Percentiles rank a stretch among this genome's conserved stretches.
Conservation (phyloP, 2,113 vertebrate genomes). For the Strix uralensis region DNA sequence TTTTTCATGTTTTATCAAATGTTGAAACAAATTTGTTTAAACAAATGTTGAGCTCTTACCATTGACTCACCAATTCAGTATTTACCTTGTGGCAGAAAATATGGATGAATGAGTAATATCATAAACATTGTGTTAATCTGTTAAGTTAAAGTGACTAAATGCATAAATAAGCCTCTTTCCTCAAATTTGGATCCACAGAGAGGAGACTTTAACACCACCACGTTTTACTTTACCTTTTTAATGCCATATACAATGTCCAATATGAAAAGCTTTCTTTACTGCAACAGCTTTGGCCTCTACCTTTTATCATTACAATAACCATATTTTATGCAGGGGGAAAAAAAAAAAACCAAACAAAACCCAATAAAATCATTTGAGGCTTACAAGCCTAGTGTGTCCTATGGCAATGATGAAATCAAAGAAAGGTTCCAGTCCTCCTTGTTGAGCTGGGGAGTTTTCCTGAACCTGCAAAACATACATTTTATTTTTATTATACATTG, state of each 20-base stretch:
- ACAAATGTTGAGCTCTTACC: not conserved
- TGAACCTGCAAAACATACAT: constrained; percentile 79
- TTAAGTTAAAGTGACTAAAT: not conserved
- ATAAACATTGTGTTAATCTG: not conserved
- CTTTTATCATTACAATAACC: not conserved
- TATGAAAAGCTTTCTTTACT: not conserved
- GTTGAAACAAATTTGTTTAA: not conserved
- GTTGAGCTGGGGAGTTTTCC: constrained; percentile 90
- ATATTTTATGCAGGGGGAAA: not conserved
- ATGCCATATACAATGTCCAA: not conserved
- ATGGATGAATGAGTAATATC: not conserved
- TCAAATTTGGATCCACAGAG: not conserved
- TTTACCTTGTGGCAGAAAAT: not conserved
- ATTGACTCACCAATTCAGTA: not conserved
- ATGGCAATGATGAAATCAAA: constrained; percentile 96
- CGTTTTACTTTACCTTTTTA: not conserved
- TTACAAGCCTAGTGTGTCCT: constrained; percentile 87
- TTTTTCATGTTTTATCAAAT: not conserved
- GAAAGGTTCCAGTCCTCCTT: constrained; percentile 89
- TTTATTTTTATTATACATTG: not conserved
- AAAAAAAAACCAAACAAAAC: not conserved
- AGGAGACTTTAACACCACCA: not conserved
- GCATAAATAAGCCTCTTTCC: not conserved
- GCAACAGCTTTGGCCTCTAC: not conserved
- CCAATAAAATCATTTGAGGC: not conserved